A percentile compares a stretch with the other conserved stretches of the same genome.
Evolutionary conservation across 2,888 invertebrate species (phyloP).

Genomic region (Lithophane socia): DNA sequence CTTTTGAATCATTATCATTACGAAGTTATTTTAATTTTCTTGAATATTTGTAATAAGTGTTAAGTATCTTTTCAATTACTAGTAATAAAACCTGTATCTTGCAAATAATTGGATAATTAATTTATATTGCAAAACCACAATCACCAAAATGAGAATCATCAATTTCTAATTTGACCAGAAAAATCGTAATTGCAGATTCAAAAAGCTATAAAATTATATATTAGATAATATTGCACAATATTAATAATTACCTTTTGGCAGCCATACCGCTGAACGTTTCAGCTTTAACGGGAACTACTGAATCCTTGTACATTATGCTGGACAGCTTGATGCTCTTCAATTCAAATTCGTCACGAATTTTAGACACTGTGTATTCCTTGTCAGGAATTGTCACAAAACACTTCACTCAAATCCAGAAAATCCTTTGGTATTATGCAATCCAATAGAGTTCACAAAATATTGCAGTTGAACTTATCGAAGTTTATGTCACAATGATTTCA

Average conservation of each 20-base stretch:
- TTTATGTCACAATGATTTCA: conserved; percentile 89
- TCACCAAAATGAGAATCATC: conserved; percentile 6
- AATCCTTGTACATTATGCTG: conserved; percentile 85
- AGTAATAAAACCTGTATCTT: background rate
- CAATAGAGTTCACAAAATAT: conserved; percentile 69
- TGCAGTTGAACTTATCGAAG: conserved; percentile 67
- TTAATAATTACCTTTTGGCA: conserved; percentile 84
- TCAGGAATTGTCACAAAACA: conserved; percentile 73
- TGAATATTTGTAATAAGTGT: background rate
- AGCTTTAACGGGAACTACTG: conserved; percentile 85
- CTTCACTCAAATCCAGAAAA: conserved; percentile 74
- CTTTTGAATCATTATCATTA: background rate
- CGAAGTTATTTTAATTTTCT: background rate
- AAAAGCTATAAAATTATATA: background rate
- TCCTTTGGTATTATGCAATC: conserved; percentile 72
- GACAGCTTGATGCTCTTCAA: conserved; percentile 81
- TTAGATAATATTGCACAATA: conserved; percentile 58
- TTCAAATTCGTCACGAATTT: conserved; percentile 79
- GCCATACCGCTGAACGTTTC: conserved; percentile 87
- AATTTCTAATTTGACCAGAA: conserved; percentile 5
- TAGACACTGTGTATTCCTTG: conserved; percentile 61
- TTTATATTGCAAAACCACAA: conserved; percentile 3
- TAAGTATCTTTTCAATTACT: background rate
- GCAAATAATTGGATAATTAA: background rate
- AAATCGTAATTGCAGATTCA: background rate